A percentile compares a stretch with the other conserved stretches of the same genome.
Evolutionary conservation across 1,140 invertebrate species (phyloP).

Genomic region (Bombyx mandarina): DNA sequence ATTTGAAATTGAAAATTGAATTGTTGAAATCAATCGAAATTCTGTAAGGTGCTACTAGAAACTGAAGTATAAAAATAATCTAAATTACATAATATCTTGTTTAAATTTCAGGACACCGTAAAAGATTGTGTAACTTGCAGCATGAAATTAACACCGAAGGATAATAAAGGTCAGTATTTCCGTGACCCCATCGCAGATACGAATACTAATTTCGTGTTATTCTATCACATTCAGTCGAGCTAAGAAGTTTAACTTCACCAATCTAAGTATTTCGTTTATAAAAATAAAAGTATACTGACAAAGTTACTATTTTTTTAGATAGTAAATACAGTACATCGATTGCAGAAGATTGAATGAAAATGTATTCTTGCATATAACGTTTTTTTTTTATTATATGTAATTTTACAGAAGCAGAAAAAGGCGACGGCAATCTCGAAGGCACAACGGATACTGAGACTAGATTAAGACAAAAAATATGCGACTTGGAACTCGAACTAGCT

Average conservation of each 20-base stretch:
- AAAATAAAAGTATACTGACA: too few relatives aligned
- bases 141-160: slow-evolving; percentile 52
- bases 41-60: too few relatives aligned
- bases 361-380: neutral
- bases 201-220: too few relatives aligned
- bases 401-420: slow-evolving; percentile 27
- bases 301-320: too few relatives aligned
- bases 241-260: too few relatives aligned
- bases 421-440: slow-evolving; percentile 26
- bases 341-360: too few relatives aligned
- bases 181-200: neutral
- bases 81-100: slow-evolving; percentile 4
- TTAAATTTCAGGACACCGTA: slow-evolving; percentile 44
- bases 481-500: slow-evolving; percentile 95
- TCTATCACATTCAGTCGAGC: too few relatives aligned
- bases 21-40: too few relatives aligned
- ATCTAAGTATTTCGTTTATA: too few relatives aligned
- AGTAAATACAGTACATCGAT: neutral
- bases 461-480: slow-evolving; percentile 82
- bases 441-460: slow-evolving; percentile 55
- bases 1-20: too few relatives aligned
- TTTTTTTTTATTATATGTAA: neutral
- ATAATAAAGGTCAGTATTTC: slow-evolving; percentile 52
- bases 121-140: slow-evolving; percentile 56
- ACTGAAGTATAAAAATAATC: neutral